phyloP scores from a whole-genome alignment of 2,113 vertebrate genomes.

The Lontra canadensis region DNA sequence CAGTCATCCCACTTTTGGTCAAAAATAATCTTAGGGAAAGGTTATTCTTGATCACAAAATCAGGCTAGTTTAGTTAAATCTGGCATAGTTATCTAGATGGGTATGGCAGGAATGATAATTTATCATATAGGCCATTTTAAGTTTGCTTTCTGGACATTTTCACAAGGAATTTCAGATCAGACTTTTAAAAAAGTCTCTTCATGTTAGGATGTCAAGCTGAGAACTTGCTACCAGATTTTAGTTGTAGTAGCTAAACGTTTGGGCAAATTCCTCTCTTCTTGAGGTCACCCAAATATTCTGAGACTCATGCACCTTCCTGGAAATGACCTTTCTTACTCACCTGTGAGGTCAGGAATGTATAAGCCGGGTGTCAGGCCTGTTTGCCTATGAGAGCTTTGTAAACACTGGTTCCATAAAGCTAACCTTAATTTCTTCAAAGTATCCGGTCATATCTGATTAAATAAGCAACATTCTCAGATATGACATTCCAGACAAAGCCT shows the following conservation, averaged over 20 bases:
- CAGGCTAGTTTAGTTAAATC: background rate
- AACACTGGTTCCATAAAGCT: background rate
- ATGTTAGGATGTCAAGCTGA: background rate
- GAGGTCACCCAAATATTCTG: background rate
- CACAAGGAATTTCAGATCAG: background rate
- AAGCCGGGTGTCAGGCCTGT: background rate
- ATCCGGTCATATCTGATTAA: background rate
- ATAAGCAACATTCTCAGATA: background rate
- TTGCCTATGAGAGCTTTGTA: background rate
- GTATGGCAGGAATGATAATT: background rate
- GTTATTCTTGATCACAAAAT: background rate
- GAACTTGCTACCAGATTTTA: background rate
- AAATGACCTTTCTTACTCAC: background rate
- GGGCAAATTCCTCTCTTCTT: background rate
- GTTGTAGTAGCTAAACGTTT: background rate
- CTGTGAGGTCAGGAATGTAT: background rate
- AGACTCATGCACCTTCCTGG: background rate
- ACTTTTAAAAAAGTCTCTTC: background rate
- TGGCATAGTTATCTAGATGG: background rate
- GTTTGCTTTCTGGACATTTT: constrained; percentile 10
- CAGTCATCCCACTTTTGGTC: background rate
- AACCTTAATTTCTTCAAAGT: background rate
- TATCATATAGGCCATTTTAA: background rate
- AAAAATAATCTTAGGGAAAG: background rate
- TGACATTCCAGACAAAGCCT: background rate